These are phyloP conservation scores for Microcebus tavaratra DNA, from an alignment of 2,113 vertebrate genomes.

Conservation along the genomic window DNA sequence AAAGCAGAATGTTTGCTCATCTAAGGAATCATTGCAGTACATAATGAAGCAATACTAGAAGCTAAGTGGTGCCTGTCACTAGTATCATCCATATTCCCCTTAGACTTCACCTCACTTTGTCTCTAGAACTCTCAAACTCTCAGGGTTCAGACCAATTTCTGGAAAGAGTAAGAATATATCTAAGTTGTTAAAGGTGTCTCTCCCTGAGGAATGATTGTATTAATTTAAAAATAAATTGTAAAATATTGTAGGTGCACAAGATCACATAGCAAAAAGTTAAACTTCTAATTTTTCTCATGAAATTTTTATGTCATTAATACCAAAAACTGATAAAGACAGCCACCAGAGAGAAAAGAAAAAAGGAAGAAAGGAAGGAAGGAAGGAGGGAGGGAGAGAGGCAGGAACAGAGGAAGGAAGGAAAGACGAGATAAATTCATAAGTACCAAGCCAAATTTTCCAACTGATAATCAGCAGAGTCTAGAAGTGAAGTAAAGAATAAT, in stretches of 20 bases:
- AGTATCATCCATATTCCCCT: too few relatives aligned
- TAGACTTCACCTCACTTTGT: neutral
- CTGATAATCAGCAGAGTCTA: neutral
- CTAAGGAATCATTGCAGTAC: neutral
- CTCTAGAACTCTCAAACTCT: neutral
- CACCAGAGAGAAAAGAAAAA: neutral
- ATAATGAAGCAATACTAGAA: neutral
- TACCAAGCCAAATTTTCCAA: neutral
- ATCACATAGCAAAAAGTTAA: neutral
- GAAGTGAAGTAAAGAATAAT: neutral
- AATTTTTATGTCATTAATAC: neutral
- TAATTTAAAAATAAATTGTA: neutral
- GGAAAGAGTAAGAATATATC: neutral
- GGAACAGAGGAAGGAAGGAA: fast-evolving
- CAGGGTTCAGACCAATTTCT: neutral
- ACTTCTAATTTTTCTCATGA: neutral
- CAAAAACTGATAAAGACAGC: neutral
- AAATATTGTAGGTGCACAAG: neutral
- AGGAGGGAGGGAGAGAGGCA: too few relatives aligned
- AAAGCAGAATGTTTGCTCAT: neutral
- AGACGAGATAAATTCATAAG: neutral
- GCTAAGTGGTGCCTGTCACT: neutral
- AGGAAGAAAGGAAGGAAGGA: fast-evolving
- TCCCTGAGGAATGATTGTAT: neutral
- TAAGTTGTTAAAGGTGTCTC: neutral